Base-by-base conservation (phyloP, 1,140 invertebrate species). In the Choristoneura fumiferana region DNA sequence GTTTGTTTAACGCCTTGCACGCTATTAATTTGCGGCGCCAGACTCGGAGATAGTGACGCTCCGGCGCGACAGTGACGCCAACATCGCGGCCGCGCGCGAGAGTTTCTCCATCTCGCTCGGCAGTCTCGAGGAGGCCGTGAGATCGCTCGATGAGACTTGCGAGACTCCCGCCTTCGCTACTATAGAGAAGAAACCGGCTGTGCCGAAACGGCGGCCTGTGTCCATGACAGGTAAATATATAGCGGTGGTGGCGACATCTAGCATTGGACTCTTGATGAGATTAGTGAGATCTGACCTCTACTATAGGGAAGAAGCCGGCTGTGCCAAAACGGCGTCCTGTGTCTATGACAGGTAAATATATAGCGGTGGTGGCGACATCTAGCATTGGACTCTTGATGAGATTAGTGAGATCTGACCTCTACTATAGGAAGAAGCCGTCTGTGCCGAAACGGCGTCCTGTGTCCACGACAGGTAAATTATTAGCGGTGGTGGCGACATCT, bases 381-480 rank as follows among this genome's bases (percentile, higher is more conserved):
- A n/a, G n/a, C n/a, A n/a, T n/a, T n/a, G 85, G 18, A 81, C 74
- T 5, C 56, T 89, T 12, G 87, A 89, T 55, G 88, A 87, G 55
- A 79, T 80, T 2, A 66, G 65, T n/a, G 81, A 87, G 0, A 58
- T 2, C 81, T 79, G 0, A 57, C 78, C 0, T 90, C 89, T 0
- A 90, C 89, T 10, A 77, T 90, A 13, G 80, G 13, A 89, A 89
- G 63, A 90, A 89, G 58, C 89, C 89, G 0, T 81, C 84, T 10
- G 83, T 90, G 56, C 89, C 90, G 6, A 91, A 91, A 64, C 81
- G 90, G 34, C 81, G 92, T 34, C 92, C 92, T 8, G 81, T 92
- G 5, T 92, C 92, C 13, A 86, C 86, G 85, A 67, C 75, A 54
- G 83, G 83, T 87, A 29, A 6, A 29, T 3, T 29, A 6, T 29